Evolutionary conservation across 2,113 vertebrate species (phyloP).

Genomic region (Brachyhypopomus gauderio): DNA sequence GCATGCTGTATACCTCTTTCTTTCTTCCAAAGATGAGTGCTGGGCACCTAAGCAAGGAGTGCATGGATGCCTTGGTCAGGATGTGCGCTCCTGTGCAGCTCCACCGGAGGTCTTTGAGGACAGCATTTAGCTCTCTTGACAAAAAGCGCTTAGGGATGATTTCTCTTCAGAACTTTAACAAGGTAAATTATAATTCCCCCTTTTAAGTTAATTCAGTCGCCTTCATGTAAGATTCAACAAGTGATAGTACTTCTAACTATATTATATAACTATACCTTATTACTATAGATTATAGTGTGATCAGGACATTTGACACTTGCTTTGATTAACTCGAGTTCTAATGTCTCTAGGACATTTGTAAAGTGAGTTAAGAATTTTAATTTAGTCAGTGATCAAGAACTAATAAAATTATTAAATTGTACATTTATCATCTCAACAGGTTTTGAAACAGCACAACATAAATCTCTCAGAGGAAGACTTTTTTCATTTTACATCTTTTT

Average conservation of each 20-base stretch:
- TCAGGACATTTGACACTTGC: no score
- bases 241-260: neutral
- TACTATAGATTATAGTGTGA: no score
- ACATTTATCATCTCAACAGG: slow-evolving; percentile 61
- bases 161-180: slow-evolving; percentile 68
- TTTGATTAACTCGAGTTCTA: no score
- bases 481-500: slow-evolving; percentile 75
- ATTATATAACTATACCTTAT: no score
- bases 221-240: neutral
- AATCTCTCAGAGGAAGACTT: slow-evolving; percentile 74
- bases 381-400: neutral
- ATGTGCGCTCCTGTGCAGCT: slow-evolving; percentile 69
- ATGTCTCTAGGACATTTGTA: no score
- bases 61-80: slow-evolving; percentile 65
- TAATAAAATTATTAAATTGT: neutral
- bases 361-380: no score
- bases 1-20: neutral
- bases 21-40: slow-evolving; percentile 59
- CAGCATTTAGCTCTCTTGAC: slow-evolving; percentile 64
- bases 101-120: slow-evolving; percentile 71
- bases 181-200: slow-evolving; percentile 57
- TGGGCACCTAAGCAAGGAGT: slow-evolving; percentile 49
- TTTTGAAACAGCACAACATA: slow-evolving; percentile 69
- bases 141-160: slow-evolving; percentile 58
- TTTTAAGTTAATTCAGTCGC: no score